Base-by-base conservation (phyloP, 1,140 invertebrate genomes). In the Nylanderia fulva region DNA sequence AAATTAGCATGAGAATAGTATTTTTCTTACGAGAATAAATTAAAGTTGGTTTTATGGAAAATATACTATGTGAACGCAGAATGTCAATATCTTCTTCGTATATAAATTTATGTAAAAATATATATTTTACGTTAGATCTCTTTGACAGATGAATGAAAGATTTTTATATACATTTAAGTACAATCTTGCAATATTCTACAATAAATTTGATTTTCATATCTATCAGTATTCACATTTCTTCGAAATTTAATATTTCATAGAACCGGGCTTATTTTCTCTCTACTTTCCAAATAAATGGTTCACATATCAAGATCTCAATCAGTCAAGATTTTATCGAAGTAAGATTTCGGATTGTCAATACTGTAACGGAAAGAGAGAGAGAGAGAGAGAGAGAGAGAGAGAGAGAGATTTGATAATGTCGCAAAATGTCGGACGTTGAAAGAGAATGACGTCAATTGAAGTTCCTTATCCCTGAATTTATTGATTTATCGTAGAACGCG, bases 391-490 rank as follows among this genome's bases (percentile, higher is more conserved):
- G n/a, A n/a, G n/a, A n/a, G n/a, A n/a, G n/a, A n/a, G n/a, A n/a
- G n/a, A n/a, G n/a, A 39, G 48, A 27, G 24, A 80, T 80, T 66
- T 80, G 77, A 80, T 80, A 80, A 58, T 56, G 77, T 80, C 77
- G 33, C 77, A 52, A 54, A 80, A 71, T 80, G 77, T 80, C 77
- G 33, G 36, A 52, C 77, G 64, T 80, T 56, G 33, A 60, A 60
- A 61, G 79, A 84, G 69, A n/a, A n/a, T 76, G 75, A 66, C 72
- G 74, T 77, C 60, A 21, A 36, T 24, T 42, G 21, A 56, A 84
- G 48, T 77, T 56, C 71, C 77, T 82, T 82, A 82, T 72, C 77
- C 66, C 52, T 60, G 52, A 58, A 29, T 72, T 82, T 71, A 82
- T 82, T 58, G 77, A 82, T 82, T 82, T 58, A 72, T 71, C 77